Base-by-base conservation (phyloP, 2,888 invertebrate genomes). In the Heliconius charithonia region DNA sequence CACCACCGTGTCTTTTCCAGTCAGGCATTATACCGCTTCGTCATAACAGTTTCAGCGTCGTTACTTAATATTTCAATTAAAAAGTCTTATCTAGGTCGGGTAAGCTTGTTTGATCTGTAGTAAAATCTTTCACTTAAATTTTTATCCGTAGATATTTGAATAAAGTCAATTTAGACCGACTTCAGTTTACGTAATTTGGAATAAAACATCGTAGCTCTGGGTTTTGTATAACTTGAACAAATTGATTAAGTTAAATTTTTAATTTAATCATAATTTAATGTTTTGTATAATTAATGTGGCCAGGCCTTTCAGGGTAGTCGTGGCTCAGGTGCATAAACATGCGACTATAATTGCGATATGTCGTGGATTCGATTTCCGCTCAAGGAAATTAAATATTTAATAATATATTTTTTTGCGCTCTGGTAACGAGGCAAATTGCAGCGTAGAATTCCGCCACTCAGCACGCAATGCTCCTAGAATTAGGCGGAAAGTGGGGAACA, bases 161-260 rank as follows among this genome's bases (percentile, higher is more conserved):
- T n/a, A 56, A 72, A 72, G 56, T 56, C 71, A 72, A 72, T 72
- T 72, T 59, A 56, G 71, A 22, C n/a, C 25, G 56, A 29, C 56
- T 71, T 56, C 29, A 29, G 19, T 70, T 29, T 70, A 72, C 56
- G 32, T 56, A 72, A 72, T 72, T 72, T 32, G 29, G 56, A 70
- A 71, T 72, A 56, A 51, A 32, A 59, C 29, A 70, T 70, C 27
- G 70, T 10, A 29, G 25, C 7, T 29, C 16, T 32, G 22, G 51
- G 29, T 72, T 32, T 72, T 72, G 32, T 72, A n/a, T 59, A 51
- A 51, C 0, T 51, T 51, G 3, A 51, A 51, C 7, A 51, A 51
- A 51, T 51, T 51, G 19, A 6, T 19, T 51, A 19, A 22, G 22
- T 19, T 51, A 22, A 51, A 51, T 9, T 51, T 19, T 22, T 19